Evolutionary conservation across 2,888 invertebrate species (phyloP).

Genomic region (Drosophila pegasa): DNA sequence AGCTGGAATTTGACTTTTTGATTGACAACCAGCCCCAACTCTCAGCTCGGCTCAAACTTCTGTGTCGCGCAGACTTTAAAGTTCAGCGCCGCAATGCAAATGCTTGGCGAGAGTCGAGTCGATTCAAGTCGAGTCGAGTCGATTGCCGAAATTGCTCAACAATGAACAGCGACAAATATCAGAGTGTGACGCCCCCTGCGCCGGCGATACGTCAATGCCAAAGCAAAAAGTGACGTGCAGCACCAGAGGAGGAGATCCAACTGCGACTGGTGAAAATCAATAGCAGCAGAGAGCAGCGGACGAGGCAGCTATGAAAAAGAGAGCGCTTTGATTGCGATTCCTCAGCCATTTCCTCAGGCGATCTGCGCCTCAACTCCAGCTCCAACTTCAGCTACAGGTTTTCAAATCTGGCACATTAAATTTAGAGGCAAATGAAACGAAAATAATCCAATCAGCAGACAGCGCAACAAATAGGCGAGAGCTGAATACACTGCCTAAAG

Average conservation of each 20-base stretch:
- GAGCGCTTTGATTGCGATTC: constrained; percentile 61
- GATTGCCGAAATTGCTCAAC: constrained; percentile 52
- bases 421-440: constrained; percentile 72
- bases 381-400: constrained; percentile 70
- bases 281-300: constrained; percentile 5
- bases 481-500: constrained; percentile 33
- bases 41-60: constrained; percentile 48
- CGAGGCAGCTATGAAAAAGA: constrained; percentile 19
- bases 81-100: constrained; percentile 66
- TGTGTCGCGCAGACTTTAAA: constrained; percentile 53
- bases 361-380: constrained; percentile 42
- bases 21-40: constrained; percentile 64
- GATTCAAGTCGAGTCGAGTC: constrained; percentile 15
- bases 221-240: constrained; percentile 54
- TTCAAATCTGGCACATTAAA: constrained; percentile 81
- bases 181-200: constrained; percentile 70
- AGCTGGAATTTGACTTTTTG: constrained; percentile 79
- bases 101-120: not conserved
- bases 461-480: constrained; percentile 16
- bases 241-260: constrained; percentile 30
- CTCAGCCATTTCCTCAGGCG: constrained; percentile 53
- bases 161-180: constrained; percentile 76
- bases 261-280: constrained; percentile 63
- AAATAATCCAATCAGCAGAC: constrained; percentile 63
- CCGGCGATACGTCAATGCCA: constrained; percentile 66